Evolutionary conservation across 2,797 vertebrate genomes (phyloP).

Genomic region (Calcarius lapponicus): DNA sequence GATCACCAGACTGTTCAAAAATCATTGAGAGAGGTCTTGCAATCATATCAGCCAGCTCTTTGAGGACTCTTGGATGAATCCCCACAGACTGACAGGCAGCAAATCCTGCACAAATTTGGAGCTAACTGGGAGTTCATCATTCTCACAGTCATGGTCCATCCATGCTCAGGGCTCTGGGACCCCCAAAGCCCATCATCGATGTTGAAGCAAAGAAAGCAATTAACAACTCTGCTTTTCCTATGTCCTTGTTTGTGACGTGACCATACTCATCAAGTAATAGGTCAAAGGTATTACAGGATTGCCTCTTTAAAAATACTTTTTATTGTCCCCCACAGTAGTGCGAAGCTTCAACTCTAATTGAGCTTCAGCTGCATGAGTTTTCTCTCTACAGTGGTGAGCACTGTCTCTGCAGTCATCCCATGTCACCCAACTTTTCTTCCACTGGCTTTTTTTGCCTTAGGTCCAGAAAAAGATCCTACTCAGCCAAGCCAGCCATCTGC

Average conservation of each 20-base stretch:
- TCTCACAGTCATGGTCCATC: background rate
- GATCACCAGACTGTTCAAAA: background rate
- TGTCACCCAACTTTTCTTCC: background rate
- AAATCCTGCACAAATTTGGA: background rate
- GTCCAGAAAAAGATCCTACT: background rate
- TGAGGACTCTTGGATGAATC: background rate
- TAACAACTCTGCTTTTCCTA: background rate
- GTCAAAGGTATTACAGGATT: background rate
- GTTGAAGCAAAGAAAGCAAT: background rate
- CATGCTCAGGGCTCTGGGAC: background rate
- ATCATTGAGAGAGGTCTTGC: background rate
- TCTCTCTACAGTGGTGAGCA: background rate
- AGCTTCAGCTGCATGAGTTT: background rate
- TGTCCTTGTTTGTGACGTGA: background rate
- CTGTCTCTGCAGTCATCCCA: rapidly evolving
- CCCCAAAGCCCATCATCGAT: background rate
- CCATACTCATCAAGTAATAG: background rate
- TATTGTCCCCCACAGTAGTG: background rate
- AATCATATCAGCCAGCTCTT: background rate
- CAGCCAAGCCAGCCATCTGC: background rate
- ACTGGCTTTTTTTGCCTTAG: background rate
- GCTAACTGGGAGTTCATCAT: background rate
- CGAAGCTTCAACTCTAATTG: background rate
- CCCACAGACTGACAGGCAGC: background rate
- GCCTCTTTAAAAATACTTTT: background rate